Evolutionary conservation across 2,888 invertebrate genomes (phyloP), one percentile per base, ranked within the genome.

Genomic region (Adela reaumurella): DNA sequence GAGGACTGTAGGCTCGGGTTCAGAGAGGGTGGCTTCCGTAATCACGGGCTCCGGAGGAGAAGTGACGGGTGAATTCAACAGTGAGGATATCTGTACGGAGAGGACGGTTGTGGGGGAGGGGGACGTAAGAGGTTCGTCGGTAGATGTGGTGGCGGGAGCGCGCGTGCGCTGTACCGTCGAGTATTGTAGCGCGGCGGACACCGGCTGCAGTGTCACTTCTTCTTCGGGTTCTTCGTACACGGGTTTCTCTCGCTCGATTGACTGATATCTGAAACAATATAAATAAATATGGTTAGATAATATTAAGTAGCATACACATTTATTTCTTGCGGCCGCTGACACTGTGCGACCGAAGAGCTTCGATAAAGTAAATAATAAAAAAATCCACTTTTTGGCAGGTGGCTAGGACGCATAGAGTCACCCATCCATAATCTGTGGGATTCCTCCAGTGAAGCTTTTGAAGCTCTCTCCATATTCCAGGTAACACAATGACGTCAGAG

Each of bases 101-200:
- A 77, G 62, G 54, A 76, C 62, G 1, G 77, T 76, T 24, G 78
- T 77, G 1, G 76, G 77, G 52, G 73, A 72, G n/a, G 64, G 64
- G 19, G 50, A 61, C 14, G 43, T 44, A 3, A 49, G 17, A 17
- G 55, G 56, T 50, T 62, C 63, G 52, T 62, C 62, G 4, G 55
- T 45, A 49, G 68, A 51, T n/a, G 1, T 18, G 28, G 16, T 44
- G n/a, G 19, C 29, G 17, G 74, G 70, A 17, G 72, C 65, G 17
- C 74, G 67, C 53, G 65, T 58, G 54, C 78, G 62, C 20, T 70
- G 58, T 43, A 78, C 69, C 2, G 74, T 73, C 18, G 63, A 71
- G 51, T 78, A 78, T 55, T 76, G 74, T 1, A 73, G 70, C 55
- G 73, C 73, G 19, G 68, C 60, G 45, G 60, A 52, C n/a, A 19